Conservation (phyloP, 2,888 invertebrate species). For the Tenthredo distinguenda region DNA sequence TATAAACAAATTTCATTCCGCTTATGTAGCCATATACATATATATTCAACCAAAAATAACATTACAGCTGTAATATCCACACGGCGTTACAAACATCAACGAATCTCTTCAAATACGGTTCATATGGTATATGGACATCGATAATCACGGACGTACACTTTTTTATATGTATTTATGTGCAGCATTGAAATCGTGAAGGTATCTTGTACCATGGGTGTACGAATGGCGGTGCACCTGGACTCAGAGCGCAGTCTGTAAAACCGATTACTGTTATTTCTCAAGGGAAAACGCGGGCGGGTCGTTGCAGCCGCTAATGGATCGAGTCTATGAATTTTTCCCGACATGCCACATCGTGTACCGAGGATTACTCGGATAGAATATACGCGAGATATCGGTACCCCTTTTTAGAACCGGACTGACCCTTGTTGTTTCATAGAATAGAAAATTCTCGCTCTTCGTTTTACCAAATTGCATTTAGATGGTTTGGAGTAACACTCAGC, state of each 20-base stretch:
- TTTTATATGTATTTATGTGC: background rate
- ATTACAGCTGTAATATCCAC: too few relatives aligned
- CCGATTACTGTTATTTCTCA: conserved; percentile 73
- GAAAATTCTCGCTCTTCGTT: background rate
- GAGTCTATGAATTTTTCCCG: conserved; percentile 69
- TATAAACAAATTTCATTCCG: too few relatives aligned
- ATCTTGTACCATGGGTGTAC: background rate
- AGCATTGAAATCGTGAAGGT: conserved; percentile 18
- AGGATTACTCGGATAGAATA: conserved; percentile 1
- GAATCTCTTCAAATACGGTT: background rate
- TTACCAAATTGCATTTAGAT: too few relatives aligned
- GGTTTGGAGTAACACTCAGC: background rate
- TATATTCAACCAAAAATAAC: too few relatives aligned
- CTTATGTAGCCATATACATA: too few relatives aligned
- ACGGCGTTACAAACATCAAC: background rate
- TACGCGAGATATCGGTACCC: background rate
- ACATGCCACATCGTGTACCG: conserved; percentile 37
- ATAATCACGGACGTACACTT: background rate
- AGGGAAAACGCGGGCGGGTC: conserved; percentile 64
- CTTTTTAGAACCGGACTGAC: background rate
- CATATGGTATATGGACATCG: background rate
- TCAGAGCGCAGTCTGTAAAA: conserved; percentile 61
- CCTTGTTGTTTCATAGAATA: background rate
- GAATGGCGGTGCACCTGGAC: background rate
- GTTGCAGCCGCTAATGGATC: conserved; percentile 71